These are phyloP conservation scores for Tringa solitaria DNA, from an alignment of 2,113 vertebrate species.

Conservation along the genomic window DNA sequence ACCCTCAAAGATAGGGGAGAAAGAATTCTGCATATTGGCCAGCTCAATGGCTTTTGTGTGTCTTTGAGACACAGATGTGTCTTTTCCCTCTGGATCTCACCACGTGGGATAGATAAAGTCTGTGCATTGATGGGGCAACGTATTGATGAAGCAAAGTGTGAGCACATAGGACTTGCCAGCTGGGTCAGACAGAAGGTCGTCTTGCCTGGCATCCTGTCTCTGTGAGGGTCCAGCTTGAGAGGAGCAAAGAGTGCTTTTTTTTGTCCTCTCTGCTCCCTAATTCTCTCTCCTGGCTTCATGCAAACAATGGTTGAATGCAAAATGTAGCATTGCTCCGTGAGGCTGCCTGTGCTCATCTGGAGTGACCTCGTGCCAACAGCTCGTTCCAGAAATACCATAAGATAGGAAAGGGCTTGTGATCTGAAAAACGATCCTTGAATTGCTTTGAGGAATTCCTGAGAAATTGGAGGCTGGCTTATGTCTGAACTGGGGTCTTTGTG, in stretches of 20 bases:
- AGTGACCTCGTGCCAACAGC: not conserved
- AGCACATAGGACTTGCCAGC: not conserved
- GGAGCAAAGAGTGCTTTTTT: not conserved
- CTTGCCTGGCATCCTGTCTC: not conserved
- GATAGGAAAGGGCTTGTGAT: not conserved
- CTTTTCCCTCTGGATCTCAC: not conserved
- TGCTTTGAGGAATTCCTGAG: not conserved
- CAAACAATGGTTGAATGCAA: not conserved
- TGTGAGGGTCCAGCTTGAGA: not conserved
- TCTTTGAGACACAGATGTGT: not conserved
- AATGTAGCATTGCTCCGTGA: rapidly evolving
- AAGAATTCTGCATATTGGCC: not conserved
- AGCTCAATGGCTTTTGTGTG: not conserved
- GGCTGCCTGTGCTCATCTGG: not conserved
- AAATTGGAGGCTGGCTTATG: not conserved
- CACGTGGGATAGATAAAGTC: not conserved
- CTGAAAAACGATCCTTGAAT: not conserved
- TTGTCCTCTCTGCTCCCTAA: not conserved
- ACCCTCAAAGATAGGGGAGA: not conserved
- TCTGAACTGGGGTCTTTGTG: not conserved
- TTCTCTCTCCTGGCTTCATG: not conserved
- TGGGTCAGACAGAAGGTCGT: not conserved
- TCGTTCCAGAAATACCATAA: not conserved
- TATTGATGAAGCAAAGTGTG: not conserved
- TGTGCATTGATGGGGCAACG: not conserved